Base-by-base conservation (phyloP, 1,140 invertebrate genomes). In the Heliconius melpomene region DNA sequence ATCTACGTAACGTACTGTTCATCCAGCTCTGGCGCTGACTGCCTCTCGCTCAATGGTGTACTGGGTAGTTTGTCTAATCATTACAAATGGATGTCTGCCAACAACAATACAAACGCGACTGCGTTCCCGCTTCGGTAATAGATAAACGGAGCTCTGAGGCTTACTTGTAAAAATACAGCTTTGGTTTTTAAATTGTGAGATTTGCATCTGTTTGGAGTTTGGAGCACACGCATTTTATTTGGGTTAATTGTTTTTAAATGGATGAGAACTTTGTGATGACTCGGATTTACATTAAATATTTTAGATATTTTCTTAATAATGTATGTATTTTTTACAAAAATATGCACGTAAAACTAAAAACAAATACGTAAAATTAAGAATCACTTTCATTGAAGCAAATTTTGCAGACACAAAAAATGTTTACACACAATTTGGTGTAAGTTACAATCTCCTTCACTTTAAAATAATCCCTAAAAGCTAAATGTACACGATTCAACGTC, bases 51-150 rank as follows among this genome's bases (percentile, higher is more conserved):
- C 79, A 71, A 77, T 80, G 79, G 79, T 74, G 54, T 79, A 81
- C 75, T 79, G 83, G 81, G 80, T 85, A 83, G 86, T 86, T 84
- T 82, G 83, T 85, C 86, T 87, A 85, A 86, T 88, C 80, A 84
- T 87, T 87, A 89, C 86, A 87, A 89, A 89, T 89, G 88, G 88
- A 84, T 81, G 84, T 72, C 81, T 88, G 88, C 88, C 88, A 89
- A 87, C 78, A 81, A 77, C 75, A 82, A 82, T 86, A 85, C 82
- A 82, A 87, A 87, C 84, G 83, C 75, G 82, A 82, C 81, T 82
- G 81, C 79, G 74, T 82, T 83, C 82, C 76, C 70, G 77, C 74
- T 80, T 76, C 79, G 81, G 80, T 82, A 84, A 82, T 84, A 80
- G 77, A 83, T 81, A 80, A 83, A 81, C 72, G 75, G 70, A 72